Percentiles rank a stretch among this genome's conserved stretches.
Evolutionary conservation across 1,140 invertebrate genomes (phyloP).

Genomic region (Lineus longissimus): DNA sequence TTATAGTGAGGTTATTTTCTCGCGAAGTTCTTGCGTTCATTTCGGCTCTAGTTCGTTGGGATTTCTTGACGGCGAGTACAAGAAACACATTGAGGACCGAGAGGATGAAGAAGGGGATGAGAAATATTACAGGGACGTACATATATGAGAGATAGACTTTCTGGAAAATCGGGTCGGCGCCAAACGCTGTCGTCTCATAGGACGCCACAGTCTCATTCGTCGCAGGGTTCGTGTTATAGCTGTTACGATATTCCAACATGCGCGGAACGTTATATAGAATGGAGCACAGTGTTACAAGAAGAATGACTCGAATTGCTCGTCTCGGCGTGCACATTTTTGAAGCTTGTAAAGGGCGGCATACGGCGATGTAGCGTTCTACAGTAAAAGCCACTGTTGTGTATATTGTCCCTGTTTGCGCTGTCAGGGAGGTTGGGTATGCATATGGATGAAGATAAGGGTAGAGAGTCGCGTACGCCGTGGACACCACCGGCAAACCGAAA

Average conservation of each 20-base stretch:
- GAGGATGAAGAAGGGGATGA: constrained; percentile 65
- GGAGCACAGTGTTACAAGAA: constrained; percentile 63
- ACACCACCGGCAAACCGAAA: constrained; percentile 65
- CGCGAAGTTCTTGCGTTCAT: constrained; percentile 54
- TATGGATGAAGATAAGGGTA: constrained; percentile 57
- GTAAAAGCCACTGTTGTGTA: constrained; percentile 77
- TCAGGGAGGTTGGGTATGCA: constrained; percentile 62
- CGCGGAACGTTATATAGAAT: constrained; percentile 66
- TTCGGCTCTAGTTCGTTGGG: constrained; percentile 50
- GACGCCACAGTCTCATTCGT: constrained; percentile 16
- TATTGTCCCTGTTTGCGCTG: constrained; percentile 79
- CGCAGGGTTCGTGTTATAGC: constrained; percentile 23
- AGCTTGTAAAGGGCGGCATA: constrained; percentile 73
- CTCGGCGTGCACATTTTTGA: constrained; percentile 70
- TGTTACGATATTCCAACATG: constrained; percentile 62
- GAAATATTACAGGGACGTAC: constrained; percentile 61
- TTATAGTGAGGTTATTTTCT: constrained; percentile 69
- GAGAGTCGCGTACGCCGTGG: constrained; percentile 62
- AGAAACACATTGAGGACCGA: constrained; percentile 70
- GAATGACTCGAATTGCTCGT: constrained; percentile 60
- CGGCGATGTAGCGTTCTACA: constrained; percentile 72
- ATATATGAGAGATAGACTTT: constrained; percentile 66
- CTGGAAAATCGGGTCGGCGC: constrained; percentile 59
- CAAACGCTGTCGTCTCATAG: constrained; percentile 28
- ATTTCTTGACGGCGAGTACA: constrained; percentile 65